Evolutionary conservation across 2,113 vertebrate species (phyloP).

Genomic region (Jacana jacana): DNA sequence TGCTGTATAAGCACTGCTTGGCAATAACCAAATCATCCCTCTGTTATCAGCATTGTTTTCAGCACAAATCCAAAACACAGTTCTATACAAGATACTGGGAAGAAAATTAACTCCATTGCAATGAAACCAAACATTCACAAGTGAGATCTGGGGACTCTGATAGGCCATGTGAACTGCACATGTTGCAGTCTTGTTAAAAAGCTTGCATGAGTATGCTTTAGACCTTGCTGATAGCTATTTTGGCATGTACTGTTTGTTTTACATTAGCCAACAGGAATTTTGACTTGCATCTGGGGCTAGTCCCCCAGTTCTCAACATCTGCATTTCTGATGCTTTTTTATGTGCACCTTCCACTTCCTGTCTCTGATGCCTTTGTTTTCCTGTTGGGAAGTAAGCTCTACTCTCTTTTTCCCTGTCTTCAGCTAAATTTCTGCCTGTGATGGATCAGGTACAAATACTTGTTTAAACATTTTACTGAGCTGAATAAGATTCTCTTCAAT

Average conservation of each 20-base stretch:
- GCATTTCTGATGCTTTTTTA: background rate
- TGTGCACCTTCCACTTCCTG: background rate
- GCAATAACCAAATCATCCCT: background rate
- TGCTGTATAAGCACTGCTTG: background rate
- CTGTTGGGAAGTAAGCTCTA: background rate
- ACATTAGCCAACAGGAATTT: background rate
- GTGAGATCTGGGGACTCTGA: background rate
- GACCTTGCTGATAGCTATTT: background rate
- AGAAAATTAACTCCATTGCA: background rate
- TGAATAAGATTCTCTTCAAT: background rate
- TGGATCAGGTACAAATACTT: background rate
- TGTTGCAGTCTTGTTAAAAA: background rate
- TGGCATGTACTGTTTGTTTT: background rate
- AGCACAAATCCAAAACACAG: background rate
- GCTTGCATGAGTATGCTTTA: background rate
- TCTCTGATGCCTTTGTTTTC: background rate
- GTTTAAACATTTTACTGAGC: background rate
- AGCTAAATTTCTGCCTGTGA: background rate
- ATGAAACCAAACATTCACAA: background rate
- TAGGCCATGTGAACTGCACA: background rate
- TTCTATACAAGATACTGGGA: background rate
- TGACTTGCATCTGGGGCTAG: background rate
- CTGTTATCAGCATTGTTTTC: background rate
- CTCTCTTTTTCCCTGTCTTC: background rate
- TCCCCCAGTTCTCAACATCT: background rate